Conservation (phyloP, 2,888 invertebrate species). For the Tholera decimalis region DNA sequence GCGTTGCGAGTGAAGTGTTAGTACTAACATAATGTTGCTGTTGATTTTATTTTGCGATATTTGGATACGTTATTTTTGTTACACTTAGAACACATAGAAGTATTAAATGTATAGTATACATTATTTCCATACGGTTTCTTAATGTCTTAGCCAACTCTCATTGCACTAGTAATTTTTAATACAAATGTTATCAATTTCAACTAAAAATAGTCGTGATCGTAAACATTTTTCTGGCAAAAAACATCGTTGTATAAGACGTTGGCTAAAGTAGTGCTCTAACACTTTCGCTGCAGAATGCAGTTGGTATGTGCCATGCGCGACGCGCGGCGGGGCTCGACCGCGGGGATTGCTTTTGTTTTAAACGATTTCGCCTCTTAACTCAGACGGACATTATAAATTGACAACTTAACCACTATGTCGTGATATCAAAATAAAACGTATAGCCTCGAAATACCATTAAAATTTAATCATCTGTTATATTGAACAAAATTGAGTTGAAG, state of each 20-base stretch:
- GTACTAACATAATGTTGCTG: too few species aligned
- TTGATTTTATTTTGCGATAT: too few species aligned
- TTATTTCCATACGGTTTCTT: neutral
- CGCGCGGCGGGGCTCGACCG: conserved; percentile 30
- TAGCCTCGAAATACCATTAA: neutral
- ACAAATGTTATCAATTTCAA: conserved; percentile 14
- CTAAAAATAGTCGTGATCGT: conserved; percentile 4
- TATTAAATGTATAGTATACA: neutral
- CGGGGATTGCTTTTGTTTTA: conserved; percentile 58
- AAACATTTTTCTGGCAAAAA: conserved; percentile 29
- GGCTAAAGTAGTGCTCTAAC: conserved; percentile 47
- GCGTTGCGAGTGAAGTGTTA: too few species aligned
- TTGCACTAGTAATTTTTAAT: conserved; percentile 2
- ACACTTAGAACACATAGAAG: neutral
- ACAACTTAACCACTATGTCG: neutral
- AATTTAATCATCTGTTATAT: neutral
- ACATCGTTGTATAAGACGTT: conserved; percentile 36
- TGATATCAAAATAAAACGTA: neutral
- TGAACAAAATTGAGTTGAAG: neutral
- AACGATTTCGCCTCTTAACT: conserved; percentile 42
- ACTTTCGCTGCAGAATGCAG: conserved; percentile 55
- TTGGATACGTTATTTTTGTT: too few species aligned
- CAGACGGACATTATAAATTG: conserved; percentile 52
- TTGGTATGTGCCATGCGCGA: conserved; percentile 35
- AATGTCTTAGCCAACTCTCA: conserved; percentile 1